phyloP scores from a whole-genome alignment of 30 jellyfish, hydroid and myxozoan genomes.

The Aurelia aurita region DNA sequence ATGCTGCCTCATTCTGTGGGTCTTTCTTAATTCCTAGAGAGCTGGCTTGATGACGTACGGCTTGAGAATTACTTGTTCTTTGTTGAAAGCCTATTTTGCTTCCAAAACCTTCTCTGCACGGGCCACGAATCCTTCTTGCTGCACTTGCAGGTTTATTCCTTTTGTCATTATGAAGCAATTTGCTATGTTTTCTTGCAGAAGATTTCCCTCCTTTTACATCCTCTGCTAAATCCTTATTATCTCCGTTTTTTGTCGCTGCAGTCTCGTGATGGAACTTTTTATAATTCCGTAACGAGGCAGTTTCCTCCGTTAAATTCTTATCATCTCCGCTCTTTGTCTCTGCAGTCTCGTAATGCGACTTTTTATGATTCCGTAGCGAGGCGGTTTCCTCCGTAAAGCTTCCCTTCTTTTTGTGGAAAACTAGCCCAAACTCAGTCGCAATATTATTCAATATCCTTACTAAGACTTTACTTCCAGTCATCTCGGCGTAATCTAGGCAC shows the following conservation, averaged over 20 bases:
- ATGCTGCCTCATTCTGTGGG: background rate
- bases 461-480: background rate
- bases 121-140: too few species aligned
- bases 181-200: too few species aligned
- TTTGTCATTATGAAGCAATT: background rate
- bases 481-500: conserved; percentile 27
- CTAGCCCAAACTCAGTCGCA: conserved; percentile 21
- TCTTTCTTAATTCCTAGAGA: too few species aligned
- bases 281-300: background rate
- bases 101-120: too few species aligned
- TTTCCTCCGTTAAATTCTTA: background rate
- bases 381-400: conserved; percentile 4
- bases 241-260: background rate
- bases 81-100: too few species aligned
- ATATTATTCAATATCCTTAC: background rate
- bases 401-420: background rate
- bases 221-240: too few species aligned
- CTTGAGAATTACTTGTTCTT: background rate
- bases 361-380: background rate
- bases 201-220: too few species aligned
- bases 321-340: background rate
- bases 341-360: background rate
- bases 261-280: background rate
- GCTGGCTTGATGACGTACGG: background rate
- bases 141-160: background rate